These are phyloP conservation scores for Serrognathus titanus DNA, from an alignment of 2,888 invertebrate genomes.

Conservation along the genomic window DNA sequence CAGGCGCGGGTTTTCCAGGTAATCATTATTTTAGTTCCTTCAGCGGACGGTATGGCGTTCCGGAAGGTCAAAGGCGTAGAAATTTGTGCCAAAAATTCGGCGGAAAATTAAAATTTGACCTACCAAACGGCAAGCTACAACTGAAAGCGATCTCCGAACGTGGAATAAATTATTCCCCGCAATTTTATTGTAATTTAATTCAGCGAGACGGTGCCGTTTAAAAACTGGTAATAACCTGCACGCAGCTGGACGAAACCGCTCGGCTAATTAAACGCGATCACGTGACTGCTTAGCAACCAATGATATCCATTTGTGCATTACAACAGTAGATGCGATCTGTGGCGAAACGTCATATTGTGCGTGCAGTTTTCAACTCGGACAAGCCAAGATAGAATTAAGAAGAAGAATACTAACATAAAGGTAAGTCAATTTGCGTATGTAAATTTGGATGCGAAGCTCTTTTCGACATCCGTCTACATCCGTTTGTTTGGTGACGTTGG, in stretches of 20 bases:
- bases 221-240: slow-evolving; percentile 3
- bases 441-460: neutral
- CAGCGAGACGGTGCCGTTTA: no score
- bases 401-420: neutral
- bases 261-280: slow-evolving; percentile 24
- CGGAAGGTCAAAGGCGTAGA: neutral
- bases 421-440: neutral
- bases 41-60: neutral
- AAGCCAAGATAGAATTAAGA: neutral
- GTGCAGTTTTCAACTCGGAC: slow-evolving; percentile 4
- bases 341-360: slow-evolving; percentile 25
- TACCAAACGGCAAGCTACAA: no score
- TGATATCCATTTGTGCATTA: slow-evolving; percentile 34
- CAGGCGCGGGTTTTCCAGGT: neutral
- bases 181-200: no score
- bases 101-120: no score
- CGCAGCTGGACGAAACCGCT: slow-evolving; percentile 12
- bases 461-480: neutral
- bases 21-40: slow-evolving; percentile 8
- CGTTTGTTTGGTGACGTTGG: neutral
- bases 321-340: slow-evolving; percentile 32
- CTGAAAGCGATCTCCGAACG: no score
- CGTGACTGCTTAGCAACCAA: slow-evolving; percentile 38
- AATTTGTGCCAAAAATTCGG: neutral
- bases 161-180: no score